These are phyloP conservation scores for Sorex fumeus DNA, from an alignment of 2,113 vertebrate species.

Conservation along the genomic window DNA sequence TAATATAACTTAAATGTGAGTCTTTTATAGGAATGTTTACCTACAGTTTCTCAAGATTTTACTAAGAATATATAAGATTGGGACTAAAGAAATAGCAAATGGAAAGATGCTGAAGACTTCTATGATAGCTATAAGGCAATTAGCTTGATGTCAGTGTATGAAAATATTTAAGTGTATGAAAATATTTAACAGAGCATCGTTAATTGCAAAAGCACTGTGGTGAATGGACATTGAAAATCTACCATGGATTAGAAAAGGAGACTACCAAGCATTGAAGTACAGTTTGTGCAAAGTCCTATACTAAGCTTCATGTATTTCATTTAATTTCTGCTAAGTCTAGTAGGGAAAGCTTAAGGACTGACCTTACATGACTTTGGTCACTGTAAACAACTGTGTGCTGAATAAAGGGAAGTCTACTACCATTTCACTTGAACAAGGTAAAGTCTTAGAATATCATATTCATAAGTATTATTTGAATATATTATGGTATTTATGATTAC, in stretches of 20 bases:
- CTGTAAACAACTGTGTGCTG: constrained; percentile 46
- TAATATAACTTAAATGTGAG: background rate
- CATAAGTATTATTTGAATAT: background rate
- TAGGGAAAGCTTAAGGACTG: background rate
- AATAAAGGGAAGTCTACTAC: constrained; percentile 22
- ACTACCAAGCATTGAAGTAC: background rate
- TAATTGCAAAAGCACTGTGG: background rate
- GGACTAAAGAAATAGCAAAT: background rate
- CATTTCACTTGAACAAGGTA: constrained; percentile 32
- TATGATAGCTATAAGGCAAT: background rate
- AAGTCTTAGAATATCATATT: constrained; percentile 13
- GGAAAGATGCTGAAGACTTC: background rate
- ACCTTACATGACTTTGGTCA: background rate
- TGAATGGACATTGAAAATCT: background rate
- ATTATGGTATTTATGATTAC: background rate
- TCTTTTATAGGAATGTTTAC: constrained; percentile 43
- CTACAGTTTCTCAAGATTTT: background rate
- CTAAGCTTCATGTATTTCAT: background rate
- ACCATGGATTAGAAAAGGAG: background rate
- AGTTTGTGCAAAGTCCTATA: background rate
- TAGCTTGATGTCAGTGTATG: background rate
- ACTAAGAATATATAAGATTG: constrained; percentile 20
- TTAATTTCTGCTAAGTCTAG: background rate
- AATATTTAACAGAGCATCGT: background rate
- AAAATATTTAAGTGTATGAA: background rate